Evolutionary conservation across 37 sponge, comb jelly and placozoan species (phyloP), one percentile per base, ranked within the genome.

Genomic region (Beroe ovata): DNA sequence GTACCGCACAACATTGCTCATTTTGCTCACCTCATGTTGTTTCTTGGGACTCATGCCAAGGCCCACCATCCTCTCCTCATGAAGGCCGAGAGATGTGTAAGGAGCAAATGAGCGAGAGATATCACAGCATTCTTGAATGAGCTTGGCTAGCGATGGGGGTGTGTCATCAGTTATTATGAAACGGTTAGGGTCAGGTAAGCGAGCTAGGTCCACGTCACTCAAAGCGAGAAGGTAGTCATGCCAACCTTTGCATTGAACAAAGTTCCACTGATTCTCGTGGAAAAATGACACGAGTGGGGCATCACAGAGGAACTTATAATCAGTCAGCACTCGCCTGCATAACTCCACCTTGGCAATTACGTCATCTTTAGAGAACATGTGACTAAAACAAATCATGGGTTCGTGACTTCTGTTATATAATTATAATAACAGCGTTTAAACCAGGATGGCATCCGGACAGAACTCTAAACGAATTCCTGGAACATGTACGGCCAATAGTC

Each of bases 21-120:
- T 39, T 28, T n/a, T 11, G 33, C 35, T 33, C 41, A 77, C 84
- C 33, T 77, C 84, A 25, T 77, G 84, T 35, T 77, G 84, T 54
- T 77, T 77, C 33, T 77, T 77, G 20, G 84, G 84, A 23, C 84
- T 77, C 84, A 77, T 77, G 54, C 84, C 84, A 34, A 69, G 71
- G 6, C 23, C 20, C 28, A 62, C 63, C 54, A 47, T 47, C 11
- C 11, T 47, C 54, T 47, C 54, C 54, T 47, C 54, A 47, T 47
- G 54, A 11, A 47, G 54, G 54, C 54, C 54, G 11, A 11, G 11
- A 47, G 54, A 47, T 47, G 54, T 47, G 11, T 47, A 47, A 26
- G 4, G 8, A 4, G 69, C 18, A 66, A 66, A 66, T 30, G 69
- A 66, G 4, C 35, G 16, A 37, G 11, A 66, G 33, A 33, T 66